Conservation (phyloP, 2,113 vertebrate species). For the Gadus chalcogrammus region DNA sequence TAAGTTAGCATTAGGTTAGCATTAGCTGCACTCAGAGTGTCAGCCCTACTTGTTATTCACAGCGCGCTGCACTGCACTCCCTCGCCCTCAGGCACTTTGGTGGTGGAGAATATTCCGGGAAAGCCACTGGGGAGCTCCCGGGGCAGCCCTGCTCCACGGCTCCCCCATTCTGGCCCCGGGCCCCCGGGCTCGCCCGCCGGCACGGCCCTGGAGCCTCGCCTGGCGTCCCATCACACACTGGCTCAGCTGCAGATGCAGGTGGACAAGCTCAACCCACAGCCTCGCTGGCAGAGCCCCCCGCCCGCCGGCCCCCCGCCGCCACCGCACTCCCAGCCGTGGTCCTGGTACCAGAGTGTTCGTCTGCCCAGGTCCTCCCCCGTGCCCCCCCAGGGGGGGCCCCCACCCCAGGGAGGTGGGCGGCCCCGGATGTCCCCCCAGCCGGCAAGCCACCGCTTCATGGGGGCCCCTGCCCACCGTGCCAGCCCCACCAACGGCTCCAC, state of each 20-base stretch:
- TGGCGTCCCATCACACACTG: slow-evolving; percentile 56
- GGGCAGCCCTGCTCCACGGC: slow-evolving; percentile 52
- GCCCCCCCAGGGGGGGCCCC: slow-evolving; percentile 52
- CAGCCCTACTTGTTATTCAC: not conserved
- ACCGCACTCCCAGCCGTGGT: slow-evolving; percentile 54
- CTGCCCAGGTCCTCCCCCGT: slow-evolving; percentile 47
- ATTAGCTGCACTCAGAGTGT: no score
- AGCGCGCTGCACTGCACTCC: not conserved
- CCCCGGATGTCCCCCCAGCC: slow-evolving; percentile 28
- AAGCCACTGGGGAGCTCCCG: slow-evolving; percentile 52
- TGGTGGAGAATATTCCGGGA: slow-evolving; percentile 61
- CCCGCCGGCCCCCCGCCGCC: slow-evolving; percentile 37
- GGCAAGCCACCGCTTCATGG: slow-evolving; percentile 31
- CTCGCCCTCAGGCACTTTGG: slow-evolving; percentile 62
- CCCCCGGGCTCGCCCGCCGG: slow-evolving; percentile 48
- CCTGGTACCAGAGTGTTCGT: slow-evolving; percentile 58
- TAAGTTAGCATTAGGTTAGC: no score
- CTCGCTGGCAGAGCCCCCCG: slow-evolving; percentile 47
- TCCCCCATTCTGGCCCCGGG: slow-evolving; percentile 39
- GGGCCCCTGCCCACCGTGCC: slow-evolving; percentile 38
- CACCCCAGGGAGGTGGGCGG: slow-evolving; percentile 41
- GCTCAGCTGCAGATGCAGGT: slow-evolving; percentile 76
- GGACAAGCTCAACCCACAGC: slow-evolving; percentile 64
- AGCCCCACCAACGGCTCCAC: slow-evolving; percentile 39
- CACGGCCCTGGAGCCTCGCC: slow-evolving; percentile 26